Evolutionary conservation across 2,113 vertebrate species (phyloP).

Genomic region (Chitala chitala): DNA sequence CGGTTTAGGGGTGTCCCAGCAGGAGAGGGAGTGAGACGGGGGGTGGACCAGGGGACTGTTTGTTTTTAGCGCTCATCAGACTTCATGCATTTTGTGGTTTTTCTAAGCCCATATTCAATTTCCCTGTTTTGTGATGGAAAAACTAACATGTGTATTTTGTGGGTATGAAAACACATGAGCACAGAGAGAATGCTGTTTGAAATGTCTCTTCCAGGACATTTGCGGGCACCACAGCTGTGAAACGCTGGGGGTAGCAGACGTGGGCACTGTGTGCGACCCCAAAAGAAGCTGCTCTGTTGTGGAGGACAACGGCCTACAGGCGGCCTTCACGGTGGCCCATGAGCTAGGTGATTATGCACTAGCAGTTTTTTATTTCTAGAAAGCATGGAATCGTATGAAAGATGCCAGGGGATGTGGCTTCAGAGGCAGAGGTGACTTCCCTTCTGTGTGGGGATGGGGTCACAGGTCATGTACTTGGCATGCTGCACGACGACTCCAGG

Average conservation of each 20-base stretch:
- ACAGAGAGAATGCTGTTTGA: conserved; percentile 35
- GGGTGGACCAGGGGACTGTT: conserved; percentile 28
- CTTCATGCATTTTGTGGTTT: conserved; percentile 14
- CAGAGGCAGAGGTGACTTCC: no score
- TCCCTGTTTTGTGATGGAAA: conserved; percentile 46
- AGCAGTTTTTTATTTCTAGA: background rate
- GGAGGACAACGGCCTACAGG: conserved; percentile 87
- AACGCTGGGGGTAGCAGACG: conserved; percentile 85
- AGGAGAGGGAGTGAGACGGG: conserved; percentile 28
- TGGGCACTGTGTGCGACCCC: conserved; percentile 89
- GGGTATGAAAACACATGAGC: conserved; percentile 44
- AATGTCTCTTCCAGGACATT: conserved; percentile 70
- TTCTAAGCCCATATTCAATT: conserved; percentile 35
- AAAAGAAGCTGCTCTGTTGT: conserved; percentile 93
- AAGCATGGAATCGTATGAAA: no score
- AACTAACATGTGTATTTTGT: conserved; percentile 42
- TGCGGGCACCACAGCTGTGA: conserved; percentile 85
- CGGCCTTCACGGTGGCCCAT: conserved; percentile 86
- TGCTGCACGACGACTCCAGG: conserved; percentile 92
- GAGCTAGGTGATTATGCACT: conserved; percentile 72
- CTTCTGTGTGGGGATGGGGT: no score
- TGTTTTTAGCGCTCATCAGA: conserved; percentile 20
- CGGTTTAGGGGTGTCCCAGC: conserved; percentile 20
- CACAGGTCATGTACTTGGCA: conserved; percentile 89
- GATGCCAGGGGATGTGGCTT: no score